phyloP scores from a whole-genome alignment of 2,888 invertebrate species.

The Buathra laborator region DNA sequence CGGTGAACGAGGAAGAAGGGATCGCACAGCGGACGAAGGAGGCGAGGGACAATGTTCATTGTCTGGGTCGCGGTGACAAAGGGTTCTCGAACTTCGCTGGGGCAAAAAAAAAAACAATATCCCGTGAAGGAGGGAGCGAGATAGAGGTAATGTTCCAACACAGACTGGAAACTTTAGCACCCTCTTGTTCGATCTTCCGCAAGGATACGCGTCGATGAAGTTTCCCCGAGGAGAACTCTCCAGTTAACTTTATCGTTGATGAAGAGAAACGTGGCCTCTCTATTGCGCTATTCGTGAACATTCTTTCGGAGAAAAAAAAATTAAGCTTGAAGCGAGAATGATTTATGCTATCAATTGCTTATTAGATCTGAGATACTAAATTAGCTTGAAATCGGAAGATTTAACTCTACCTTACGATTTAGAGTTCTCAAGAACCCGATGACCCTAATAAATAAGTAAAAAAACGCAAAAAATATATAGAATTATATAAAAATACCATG shows the following conservation, averaged over 20 bases:
- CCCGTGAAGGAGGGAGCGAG: constrained; percentile 21
- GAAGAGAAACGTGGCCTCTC: neutral
- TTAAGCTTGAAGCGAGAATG: neutral
- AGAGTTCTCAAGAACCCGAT: no score
- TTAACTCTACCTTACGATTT: no score
- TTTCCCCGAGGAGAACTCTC: constrained; percentile 20
- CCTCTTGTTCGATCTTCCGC: constrained; percentile 36
- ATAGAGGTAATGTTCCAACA: constrained; percentile 25
- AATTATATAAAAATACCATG: no score
- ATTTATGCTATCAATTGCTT: neutral
- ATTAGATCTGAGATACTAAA: neutral
- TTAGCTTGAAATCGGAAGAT: no score
- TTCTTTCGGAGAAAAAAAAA: neutral
- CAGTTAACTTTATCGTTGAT: constrained; percentile 3
- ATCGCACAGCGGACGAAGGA: constrained; percentile 43
- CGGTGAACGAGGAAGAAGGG: constrained; percentile 68
- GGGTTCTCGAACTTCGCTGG: constrained; percentile 67
- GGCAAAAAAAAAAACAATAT: constrained; percentile 30
- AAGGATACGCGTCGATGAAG: constrained; percentile 45
- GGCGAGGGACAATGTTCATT: constrained; percentile 68
- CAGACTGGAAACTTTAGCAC: constrained; percentile 53
- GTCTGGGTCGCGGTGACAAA: constrained; percentile 71
- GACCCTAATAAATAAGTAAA: no score
- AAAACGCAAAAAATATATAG: no score
- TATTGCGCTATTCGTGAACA: neutral